Base-by-base conservation (phyloP, 2,797 vertebrate species). In the Eremophila alpestris region DNA sequence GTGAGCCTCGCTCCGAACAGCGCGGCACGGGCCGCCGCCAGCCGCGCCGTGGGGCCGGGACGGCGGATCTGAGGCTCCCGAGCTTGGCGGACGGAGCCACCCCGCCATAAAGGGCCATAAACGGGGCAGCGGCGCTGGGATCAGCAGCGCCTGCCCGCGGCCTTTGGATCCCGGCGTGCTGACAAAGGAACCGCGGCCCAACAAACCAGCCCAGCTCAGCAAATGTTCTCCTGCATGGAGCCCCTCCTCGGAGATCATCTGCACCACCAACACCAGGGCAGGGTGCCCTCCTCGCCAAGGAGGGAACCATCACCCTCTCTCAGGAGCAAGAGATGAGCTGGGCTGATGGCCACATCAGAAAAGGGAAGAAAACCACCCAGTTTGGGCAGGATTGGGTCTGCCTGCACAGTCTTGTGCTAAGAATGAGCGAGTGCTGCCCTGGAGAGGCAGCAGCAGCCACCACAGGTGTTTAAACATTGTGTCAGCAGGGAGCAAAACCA, bases 321-420 rank as follows among this genome's bases (percentile, higher is more conserved):
- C 18, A 23, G 22, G 21, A 60, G 49, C 24, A 5, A 18, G n/a
- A 51, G 51, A 27, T 0, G 8, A 40, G 32, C 2, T n/a, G 65
- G 41, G 51, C 45, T 16, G 34, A 26, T 8, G 73, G 76, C 16
- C 0, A 5, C 30, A 11, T 22, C 27, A 29, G 34, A 24, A 49
- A 29, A 40, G 10, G 15, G 8, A 4, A 18, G 24, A 29, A 32
- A 67, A 43, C 0, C 52, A 17, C 4, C 16, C 2, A 13, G 4
- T 71, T 82, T 59, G 2, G 41, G 29, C 49, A 46, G n/a, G 34
- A 30, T 36, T 1, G 2, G 56, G 13, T 58, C n/a, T 55, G 43
- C 10, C 30, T 7, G 3, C 0, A 2, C 21, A 3, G 11, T 2
- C 2, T 51, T 11, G 34, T 10, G 40, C 17, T 36, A 17, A 38